Percentiles rank a stretch among this genome's conserved stretches.
These are phyloP conservation scores for Cygnus buccinator DNA, from an alignment of 2,113 vertebrate species.

Conservation along the genomic window DNA sequence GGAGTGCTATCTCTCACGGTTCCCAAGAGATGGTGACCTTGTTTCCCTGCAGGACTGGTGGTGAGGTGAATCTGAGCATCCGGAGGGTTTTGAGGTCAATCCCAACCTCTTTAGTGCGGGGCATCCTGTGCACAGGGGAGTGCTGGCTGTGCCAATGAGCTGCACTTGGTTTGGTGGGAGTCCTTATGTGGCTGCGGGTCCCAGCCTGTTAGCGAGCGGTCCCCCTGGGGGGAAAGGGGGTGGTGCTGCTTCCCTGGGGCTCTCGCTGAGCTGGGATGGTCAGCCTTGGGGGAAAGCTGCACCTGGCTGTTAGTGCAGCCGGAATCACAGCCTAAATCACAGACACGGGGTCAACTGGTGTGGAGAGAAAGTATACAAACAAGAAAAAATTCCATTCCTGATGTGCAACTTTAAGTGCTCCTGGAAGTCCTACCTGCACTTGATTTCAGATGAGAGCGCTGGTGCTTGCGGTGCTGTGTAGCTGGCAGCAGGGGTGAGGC, in stretches of 20 bases:
- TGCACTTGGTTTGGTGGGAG: rapidly evolving
- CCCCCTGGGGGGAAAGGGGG: neutral
- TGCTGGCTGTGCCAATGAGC: rapidly evolving
- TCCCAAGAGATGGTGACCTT: rapidly evolving
- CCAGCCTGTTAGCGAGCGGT: too few relatives aligned
- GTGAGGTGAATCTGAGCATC: rapidly evolving
- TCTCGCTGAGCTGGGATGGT: rapidly evolving
- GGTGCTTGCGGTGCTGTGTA: too few relatives aligned
- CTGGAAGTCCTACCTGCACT: rapidly evolving
- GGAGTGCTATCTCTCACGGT: rapidly evolving
- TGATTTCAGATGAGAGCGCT: neutral
- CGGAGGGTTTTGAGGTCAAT: too few relatives aligned
- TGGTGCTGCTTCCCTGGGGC: rapidly evolving
- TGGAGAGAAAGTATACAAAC: neutral
- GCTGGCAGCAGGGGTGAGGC: rapidly evolving
- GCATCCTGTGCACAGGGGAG: rapidly evolving
- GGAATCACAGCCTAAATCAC: neutral
- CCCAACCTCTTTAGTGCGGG: rapidly evolving
- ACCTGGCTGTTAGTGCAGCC: neutral
- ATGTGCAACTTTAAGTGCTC: rapidly evolving
- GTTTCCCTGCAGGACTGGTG: rapidly evolving
- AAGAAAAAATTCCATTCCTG: too few relatives aligned
- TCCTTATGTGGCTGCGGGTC: rapidly evolving
- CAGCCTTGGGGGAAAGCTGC: neutral
- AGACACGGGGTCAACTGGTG: neutral